Evolutionary conservation across 37 sponge, comb jelly and placozoan genomes (phyloP).

Genomic region (Spongilla lacustris): DNA sequence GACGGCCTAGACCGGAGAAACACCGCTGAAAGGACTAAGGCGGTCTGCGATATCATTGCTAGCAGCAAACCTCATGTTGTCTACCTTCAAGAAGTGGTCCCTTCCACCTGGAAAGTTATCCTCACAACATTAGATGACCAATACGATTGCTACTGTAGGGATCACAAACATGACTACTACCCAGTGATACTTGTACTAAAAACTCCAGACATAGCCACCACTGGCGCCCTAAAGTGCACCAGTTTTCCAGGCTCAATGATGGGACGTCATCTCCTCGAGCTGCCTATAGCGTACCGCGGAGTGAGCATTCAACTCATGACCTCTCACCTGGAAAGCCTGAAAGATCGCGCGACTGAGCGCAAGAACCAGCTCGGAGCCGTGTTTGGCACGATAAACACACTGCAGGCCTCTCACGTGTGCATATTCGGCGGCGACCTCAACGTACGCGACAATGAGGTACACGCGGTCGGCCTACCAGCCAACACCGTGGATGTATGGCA

Average conservation of each 20-base stretch:
- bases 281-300: slow-evolving; percentile 27
- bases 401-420: slow-evolving; percentile 3
- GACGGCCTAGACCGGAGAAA: slow-evolving; percentile 77
- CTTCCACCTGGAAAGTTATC: slow-evolving; percentile 17
- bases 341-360: slow-evolving; percentile 42
- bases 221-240: slow-evolving; percentile 11
- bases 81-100: slow-evolving; percentile 80
- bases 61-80: slow-evolving; percentile 55
- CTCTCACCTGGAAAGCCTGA: slow-evolving; percentile 82
- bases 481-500: slow-evolving; percentile 77
- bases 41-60: slow-evolving; percentile 48
- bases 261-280: slow-evolving; percentile 70
- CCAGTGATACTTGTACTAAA: slow-evolving; percentile 58
- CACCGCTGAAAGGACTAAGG: slow-evolving; percentile 26
- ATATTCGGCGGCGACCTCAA: slow-evolving; percentile 88
- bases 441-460: slow-evolving; percentile 70
- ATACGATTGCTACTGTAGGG: slow-evolving; percentile 37
- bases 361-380: slow-evolving; percentile 51
- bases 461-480: slow-evolving; percentile 41
- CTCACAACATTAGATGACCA: not conserved
- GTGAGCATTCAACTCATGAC: slow-evolving; percentile 52
- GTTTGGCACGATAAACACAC: slow-evolving; percentile 27
- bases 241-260: slow-evolving; percentile 50
- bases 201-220: not conserved
- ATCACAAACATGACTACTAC: slow-evolving; percentile 37